Conservation (phyloP, 2,888 invertebrate genomes). For the Camponotus fellah region DNA sequence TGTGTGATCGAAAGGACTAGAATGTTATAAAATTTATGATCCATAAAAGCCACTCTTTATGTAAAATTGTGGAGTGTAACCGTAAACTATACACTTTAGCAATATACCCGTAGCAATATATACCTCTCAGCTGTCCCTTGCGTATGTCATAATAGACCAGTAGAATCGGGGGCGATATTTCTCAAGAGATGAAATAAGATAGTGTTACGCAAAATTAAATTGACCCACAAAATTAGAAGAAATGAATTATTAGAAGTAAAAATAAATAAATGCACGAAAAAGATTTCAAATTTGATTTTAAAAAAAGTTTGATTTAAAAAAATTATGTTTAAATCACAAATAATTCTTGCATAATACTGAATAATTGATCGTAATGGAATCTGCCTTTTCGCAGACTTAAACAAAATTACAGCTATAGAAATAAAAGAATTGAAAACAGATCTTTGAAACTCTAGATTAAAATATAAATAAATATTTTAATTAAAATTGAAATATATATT, state of each 20-base stretch:
- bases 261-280: neutral
- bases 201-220: neutral
- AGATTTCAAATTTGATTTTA: neutral
- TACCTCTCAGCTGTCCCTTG: conserved; percentile 30
- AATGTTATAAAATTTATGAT: neutral
- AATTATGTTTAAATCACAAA: neutral
- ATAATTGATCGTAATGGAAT: neutral
- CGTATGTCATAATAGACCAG: conserved; percentile 23
- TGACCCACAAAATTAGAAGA: neutral
- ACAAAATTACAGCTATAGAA: neutral
- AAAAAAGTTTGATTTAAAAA: neutral
- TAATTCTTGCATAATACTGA: conserved; percentile 1
- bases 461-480: neutral
- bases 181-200: conserved; percentile 3
- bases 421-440: neutral
- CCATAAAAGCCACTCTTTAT: neutral
- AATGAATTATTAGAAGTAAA: neutral
- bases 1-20: neutral
- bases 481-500: too few relatives aligned
- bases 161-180: conserved; percentile 58
- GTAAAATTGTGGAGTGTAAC: conserved; percentile 74
- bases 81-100: conserved; percentile 69
- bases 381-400: neutral
- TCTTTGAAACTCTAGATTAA: neutral
- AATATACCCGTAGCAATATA: conserved; percentile 58